phyloP scores from a whole-genome alignment of 2,797 vertebrate genomes.

The Psittacula derbiana region DNA sequence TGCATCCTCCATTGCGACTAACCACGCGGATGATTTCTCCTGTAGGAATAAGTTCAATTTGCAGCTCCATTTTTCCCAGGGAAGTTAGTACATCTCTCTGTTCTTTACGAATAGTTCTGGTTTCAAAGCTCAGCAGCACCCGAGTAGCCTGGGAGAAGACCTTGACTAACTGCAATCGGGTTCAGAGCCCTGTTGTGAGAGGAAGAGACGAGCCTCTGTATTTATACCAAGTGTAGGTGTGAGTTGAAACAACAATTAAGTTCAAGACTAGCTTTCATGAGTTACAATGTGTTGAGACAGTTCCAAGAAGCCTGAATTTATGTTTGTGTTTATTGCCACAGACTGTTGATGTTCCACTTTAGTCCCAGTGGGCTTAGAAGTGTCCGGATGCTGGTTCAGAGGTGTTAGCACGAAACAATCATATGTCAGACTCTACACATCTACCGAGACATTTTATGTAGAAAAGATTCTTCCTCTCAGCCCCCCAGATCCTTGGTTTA shows the following conservation, averaged over 20 bases:
- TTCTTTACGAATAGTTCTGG: background rate
- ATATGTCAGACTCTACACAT: background rate
- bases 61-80: constrained; percentile 69
- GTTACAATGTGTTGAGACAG: constrained; percentile 29
- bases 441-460: background rate
- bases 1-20: constrained; percentile 60
- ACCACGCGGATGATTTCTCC: constrained; percentile 78
- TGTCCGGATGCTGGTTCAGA: constrained; percentile 65
- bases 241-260: constrained; percentile 62
- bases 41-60: constrained; percentile 72
- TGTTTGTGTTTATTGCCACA: constrained; percentile 42
- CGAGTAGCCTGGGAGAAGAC: background rate
- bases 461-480: constrained; percentile 40
- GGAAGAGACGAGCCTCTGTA: constrained; percentile 58
- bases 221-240: constrained; percentile 62
- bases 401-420: constrained; percentile 41
- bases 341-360: constrained; percentile 63
- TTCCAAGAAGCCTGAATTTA: constrained; percentile 69
- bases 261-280: constrained; percentile 57
- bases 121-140: background rate
- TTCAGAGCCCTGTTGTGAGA: constrained; percentile 34
- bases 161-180: background rate
- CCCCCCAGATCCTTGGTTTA: background rate
- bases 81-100: background rate
- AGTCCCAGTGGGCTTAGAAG: constrained; percentile 53